phyloP scores from a whole-genome alignment of 2,888 invertebrate genomes.

The Eubasilissa splendida region DNA sequence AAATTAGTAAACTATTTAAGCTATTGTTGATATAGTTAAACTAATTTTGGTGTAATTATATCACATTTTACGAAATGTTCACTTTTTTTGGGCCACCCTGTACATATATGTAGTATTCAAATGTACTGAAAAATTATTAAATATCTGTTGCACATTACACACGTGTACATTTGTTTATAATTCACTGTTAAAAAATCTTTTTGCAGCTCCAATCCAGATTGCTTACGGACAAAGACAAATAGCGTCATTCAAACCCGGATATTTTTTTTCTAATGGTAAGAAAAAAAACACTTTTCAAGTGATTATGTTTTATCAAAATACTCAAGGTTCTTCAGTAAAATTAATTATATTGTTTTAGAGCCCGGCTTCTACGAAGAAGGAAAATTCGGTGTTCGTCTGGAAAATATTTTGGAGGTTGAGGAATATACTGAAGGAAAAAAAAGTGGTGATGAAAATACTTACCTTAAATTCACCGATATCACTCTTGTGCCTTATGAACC shows the following conservation, averaged over 20 bases:
- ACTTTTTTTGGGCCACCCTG: no score
- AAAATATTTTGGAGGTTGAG: conserved; percentile 86
- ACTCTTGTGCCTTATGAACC: conserved; percentile 92
- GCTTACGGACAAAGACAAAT: conserved; percentile 76
- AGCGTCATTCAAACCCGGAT: conserved; percentile 80
- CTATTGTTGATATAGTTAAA: no score
- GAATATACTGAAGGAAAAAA: conserved; percentile 68
- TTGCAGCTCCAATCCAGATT: conserved; percentile 83
- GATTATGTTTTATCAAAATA: background rate
- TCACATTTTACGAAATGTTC: no score
- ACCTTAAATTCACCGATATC: conserved; percentile 83
- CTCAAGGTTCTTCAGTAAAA: background rate
- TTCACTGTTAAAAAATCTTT: conserved; percentile 15
- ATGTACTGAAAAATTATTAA: no score
- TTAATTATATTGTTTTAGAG: conserved; percentile 70
- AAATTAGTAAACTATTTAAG: no score
- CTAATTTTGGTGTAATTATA: no score
- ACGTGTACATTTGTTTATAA: no score
- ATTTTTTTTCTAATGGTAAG: conserved; percentile 84
- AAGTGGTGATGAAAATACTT: conserved; percentile 63
- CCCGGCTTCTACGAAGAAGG: conserved; percentile 92
- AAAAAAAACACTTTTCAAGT: conserved; percentile 27
- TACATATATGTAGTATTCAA: no score
- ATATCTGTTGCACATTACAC: no score
- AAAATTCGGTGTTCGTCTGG: conserved; percentile 89